Conservation (phyloP, 2,888 invertebrate species). For the Drosophila neotestacea region DNA sequence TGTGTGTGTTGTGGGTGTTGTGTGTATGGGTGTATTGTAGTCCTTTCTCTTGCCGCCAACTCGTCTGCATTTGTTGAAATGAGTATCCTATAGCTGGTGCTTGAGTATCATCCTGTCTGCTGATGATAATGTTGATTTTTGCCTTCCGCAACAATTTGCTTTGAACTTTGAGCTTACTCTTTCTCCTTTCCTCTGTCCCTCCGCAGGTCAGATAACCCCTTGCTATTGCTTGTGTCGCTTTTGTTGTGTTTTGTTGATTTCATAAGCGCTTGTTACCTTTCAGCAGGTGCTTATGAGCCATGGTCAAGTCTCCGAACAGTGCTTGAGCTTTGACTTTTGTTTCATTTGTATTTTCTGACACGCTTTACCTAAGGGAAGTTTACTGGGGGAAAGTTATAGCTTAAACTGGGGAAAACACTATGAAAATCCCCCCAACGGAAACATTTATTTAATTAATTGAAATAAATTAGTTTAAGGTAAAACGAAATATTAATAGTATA, state of each 20-base stretch:
- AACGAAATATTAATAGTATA: not conserved
- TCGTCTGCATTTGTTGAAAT: conserved; percentile 62
- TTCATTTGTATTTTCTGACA: conserved; percentile 35
- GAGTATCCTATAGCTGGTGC: conserved; percentile 64
- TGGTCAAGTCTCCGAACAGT: conserved; percentile 36
- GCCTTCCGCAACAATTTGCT: conserved; percentile 82
- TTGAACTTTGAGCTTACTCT: conserved; percentile 62
- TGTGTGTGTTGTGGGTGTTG: conserved; percentile 5
- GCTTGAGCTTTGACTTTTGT: conserved; percentile 36
- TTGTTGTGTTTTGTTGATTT: conserved; percentile 44
- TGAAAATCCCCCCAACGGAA: not conserved
- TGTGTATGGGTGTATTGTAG: conserved; percentile 30
- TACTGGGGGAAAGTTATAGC: not conserved
- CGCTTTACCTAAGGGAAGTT: not conserved
- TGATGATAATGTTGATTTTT: conserved; percentile 80
- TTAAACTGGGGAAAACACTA: not conserved
- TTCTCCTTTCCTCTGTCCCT: not conserved
- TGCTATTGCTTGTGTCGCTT: conserved; percentile 10
- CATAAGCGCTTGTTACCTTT: conserved; percentile 53
- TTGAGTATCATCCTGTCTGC: conserved; percentile 53
- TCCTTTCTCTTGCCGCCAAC: conserved; percentile 30
- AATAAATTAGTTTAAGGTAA: not conserved
- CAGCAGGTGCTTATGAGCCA: conserved; percentile 47
- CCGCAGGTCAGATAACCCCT: not conserved
- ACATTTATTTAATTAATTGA: not conserved